Evolutionary conservation across 2,888 invertebrate species (phyloP), one percentile per base, ranked within the genome.

Genomic region (Lumbricus terrestris): DNA sequence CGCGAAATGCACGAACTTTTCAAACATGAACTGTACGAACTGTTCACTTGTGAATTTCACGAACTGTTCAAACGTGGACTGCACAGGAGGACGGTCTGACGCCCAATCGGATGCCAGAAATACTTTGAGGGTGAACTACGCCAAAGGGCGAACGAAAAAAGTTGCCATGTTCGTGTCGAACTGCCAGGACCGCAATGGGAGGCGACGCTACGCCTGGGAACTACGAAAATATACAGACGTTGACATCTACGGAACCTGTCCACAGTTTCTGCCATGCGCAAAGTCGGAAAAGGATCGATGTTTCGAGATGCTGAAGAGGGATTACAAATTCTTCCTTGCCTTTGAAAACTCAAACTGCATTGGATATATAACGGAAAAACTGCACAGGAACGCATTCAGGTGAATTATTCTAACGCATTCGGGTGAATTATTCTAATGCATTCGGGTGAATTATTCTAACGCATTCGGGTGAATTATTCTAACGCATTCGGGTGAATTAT

Each of bases 131-230:
- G 42, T 88, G 69, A 91, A 92, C 90, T 92, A 91, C 69, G 92
- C 91, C 54, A 97, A 97, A 0, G 98, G 54, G 94, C 98, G 98
- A 95, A 98, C 98, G 82, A 98, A 97, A 95, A 97, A 96, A 97
- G 95, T 98, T 15, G 99, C 98, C 90, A 99, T 98, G 99, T 99
- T 99, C 95, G 98, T 99, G 90, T 98, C 98, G 54, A 99, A 99
- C 95, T 99, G 99, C 94, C 97, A 97, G 92, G 98, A 98, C 11
- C 96, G 97, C 90, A 99, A 99, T 95, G 97, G 97, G 5, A 96
- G 99, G 29, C 96, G 98, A 91, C 97, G 97, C 93, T 98, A 97
- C 95, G 98, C 98, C 23, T 96, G 93, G 96, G 93, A 97, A 97
- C 93, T 99, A 90, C 96, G 97, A 92, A 97, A 98, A 95, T 96